Percentiles rank a stretch among this genome's conserved stretches.
Evolutionary conservation across 2,113 vertebrate species (phyloP).

Genomic region (Myrmophylax atrothorax): DNA sequence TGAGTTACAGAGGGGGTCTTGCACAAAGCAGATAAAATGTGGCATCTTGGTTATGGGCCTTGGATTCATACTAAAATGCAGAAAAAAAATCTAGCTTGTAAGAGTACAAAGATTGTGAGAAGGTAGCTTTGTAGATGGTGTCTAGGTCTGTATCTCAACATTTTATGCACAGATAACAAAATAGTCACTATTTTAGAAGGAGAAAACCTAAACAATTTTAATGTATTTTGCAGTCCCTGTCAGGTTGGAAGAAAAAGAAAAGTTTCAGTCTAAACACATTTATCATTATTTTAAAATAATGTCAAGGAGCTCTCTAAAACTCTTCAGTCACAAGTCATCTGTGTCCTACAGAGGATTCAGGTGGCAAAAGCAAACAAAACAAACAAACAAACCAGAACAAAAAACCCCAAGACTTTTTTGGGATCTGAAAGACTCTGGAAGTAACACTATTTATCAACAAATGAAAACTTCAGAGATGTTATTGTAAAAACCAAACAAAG

Average conservation of each 20-base stretch:
- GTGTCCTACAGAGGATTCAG: background rate
- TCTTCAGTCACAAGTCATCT: background rate
- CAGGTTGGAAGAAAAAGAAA: background rate
- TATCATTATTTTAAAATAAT: slow-evolving; percentile 2
- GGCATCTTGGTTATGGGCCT: fast-evolving
- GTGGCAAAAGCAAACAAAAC: background rate
- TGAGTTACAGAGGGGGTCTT: background rate
- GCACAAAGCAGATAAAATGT: background rate
- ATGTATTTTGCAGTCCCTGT: background rate
- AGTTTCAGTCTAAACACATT: background rate
- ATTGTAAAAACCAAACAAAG: background rate
- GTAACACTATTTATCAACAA: background rate
- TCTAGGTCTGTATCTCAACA: background rate
- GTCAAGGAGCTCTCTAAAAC: background rate
- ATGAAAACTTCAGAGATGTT: background rate
- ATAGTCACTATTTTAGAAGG: background rate
- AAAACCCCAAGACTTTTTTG: fast-evolving
- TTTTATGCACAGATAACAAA: background rate
- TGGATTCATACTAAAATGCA: background rate
- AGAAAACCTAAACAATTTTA: background rate
- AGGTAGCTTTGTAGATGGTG: background rate
- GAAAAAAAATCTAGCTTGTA: background rate
- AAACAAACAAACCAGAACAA: background rate
- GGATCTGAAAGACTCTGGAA: background rate
- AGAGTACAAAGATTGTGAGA: background rate